Percentiles rank a stretch among this genome's conserved stretches.
Evolutionary conservation across 2,113 vertebrate genomes (phyloP).

Genomic region (Chionis minor): DNA sequence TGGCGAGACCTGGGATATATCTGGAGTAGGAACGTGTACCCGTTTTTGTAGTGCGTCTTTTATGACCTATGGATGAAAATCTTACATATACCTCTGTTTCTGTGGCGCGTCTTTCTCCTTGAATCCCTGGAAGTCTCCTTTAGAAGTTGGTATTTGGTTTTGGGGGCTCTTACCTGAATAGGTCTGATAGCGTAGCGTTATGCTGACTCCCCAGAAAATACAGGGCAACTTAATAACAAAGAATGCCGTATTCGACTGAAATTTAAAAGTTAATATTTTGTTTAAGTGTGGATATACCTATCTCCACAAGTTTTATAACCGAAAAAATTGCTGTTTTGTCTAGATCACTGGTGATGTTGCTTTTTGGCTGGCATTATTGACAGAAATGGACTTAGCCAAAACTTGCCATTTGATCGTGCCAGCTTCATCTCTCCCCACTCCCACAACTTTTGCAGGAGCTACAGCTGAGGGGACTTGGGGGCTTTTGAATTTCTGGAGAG

Average conservation of each 20-base stretch:
- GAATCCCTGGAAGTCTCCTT: not conserved
- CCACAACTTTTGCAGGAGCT: not conserved
- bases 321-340: not conserved
- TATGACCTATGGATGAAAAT: not conserved
- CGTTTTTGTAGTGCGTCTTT: not conserved
- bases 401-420: not conserved
- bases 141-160: not conserved
- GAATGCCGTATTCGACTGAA: not conserved
- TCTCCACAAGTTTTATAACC: not conserved
- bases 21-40: not conserved
- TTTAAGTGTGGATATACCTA: fast-evolving
- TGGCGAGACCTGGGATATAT: not conserved
- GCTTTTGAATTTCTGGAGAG: not conserved
- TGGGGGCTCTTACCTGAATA: not conserved
- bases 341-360: not conserved
- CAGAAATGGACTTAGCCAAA: not conserved
- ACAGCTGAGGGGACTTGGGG: fast-evolving
- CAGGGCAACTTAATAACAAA: not conserved
- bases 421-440: not conserved
- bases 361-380: not conserved
- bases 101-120: not conserved
- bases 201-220: not conserved
- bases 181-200: not conserved
- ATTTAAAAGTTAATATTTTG: not conserved
- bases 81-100: not conserved